phyloP scores from a whole-genome alignment of 1,140 invertebrate genomes.

The Brachionus angularis region DNA sequence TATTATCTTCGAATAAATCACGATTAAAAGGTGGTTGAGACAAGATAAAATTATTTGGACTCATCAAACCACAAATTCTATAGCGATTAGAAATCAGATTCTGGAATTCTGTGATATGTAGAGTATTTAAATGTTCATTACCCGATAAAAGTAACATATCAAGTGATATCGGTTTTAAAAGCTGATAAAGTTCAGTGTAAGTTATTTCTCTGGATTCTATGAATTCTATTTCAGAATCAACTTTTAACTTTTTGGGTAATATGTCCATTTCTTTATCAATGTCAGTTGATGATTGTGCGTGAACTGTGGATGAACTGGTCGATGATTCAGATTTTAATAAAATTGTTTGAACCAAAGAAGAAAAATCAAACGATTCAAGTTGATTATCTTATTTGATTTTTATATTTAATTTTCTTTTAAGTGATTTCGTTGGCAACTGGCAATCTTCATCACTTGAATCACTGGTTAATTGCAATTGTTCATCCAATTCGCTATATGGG shows the following conservation, averaged over 20 bases:
- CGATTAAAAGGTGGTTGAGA: not conserved
- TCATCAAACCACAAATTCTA: not conserved
- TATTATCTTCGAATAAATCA: not conserved
- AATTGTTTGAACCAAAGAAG: not conserved
- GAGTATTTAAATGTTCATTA: not conserved
- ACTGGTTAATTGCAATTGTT: not conserved
- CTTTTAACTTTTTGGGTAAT: not conserved
- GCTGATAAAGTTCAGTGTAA: not conserved
- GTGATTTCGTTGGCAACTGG: no score
- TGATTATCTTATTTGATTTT: no score
- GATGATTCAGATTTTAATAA: not conserved
- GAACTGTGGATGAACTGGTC: no score
- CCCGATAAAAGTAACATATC: not conserved
- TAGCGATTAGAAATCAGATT: not conserved
- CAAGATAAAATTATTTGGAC: not conserved
- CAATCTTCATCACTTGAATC: not conserved
- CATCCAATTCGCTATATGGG: not conserved
- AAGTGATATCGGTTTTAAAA: not conserved
- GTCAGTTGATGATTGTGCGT: no score
- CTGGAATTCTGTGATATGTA: not conserved
- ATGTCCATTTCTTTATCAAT: no score
- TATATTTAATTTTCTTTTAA: no score
- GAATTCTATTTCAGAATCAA: not conserved
- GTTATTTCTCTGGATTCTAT: not conserved
- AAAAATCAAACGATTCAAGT: no score